Evolutionary conservation across 2,888 invertebrate genomes (phyloP), one percentile per base, ranked within the genome.

Genomic region (Cataglyphis altisquamis): DNA sequence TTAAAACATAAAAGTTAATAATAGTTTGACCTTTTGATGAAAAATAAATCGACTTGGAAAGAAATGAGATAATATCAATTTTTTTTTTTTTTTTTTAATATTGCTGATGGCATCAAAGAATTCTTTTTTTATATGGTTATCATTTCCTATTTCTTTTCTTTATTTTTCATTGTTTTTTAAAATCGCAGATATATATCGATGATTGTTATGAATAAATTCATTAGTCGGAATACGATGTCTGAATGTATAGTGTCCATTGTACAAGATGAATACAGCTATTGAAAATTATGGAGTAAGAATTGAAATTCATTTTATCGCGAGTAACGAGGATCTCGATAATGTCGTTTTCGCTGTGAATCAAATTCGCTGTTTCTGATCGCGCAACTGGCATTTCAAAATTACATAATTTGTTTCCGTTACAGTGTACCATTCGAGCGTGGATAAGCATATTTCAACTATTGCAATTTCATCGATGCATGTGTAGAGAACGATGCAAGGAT

Each of bases 181-280:
- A 67, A 55, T 36, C 68, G 21, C n/a, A 39, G 29, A 41, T 68
- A 77, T 68, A 39, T 55, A 77, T 48, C 52, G n/a, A 68, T 29
- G 41, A 39, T 68, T 29, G 29, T 68, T 41, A 52, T 18, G 77
- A 68, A 41, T 64, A 68, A 55, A 25, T 21, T 77, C 39, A 39
- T 45, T 52, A 25, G 32, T 25, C 25, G n/a, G n/a, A 36, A 73
- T 29, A 73, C 45, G 21, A 39, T 55, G 29, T 52, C 25, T 52
- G 67, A 77, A 67, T 67, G 68, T 68, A 21, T 21, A 55, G 55
- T 41, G 68, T 15, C 18, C 21, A 70, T 78, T 70, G 68, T 68
- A 18, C 29, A n/a, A n/a, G 21, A 12, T 70, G 57, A 78, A 57
- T 78, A 70, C 21, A 25, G 57, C 32, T 60, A 78, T 70, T 41